Evolutionary conservation across 2,797 vertebrate genomes (phyloP).

Genomic region (Bradypodion pumilum): DNA sequence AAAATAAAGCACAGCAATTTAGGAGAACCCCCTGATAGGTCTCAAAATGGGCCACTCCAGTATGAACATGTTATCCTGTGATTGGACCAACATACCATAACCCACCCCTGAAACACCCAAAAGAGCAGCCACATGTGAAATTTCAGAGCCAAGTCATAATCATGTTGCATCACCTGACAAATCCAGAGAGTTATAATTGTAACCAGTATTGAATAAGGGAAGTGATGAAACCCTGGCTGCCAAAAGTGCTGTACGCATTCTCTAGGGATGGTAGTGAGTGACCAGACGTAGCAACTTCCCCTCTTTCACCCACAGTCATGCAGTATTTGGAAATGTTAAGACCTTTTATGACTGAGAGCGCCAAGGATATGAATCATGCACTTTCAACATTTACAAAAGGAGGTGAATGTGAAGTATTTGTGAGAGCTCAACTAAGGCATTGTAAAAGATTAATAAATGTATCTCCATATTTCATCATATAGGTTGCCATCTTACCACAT

Average conservation of each 20-base stretch:
- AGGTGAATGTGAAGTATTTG: neutral
- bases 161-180: neutral
- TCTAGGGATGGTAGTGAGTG: neutral
- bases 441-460: neutral
- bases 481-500: no score
- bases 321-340: neutral
- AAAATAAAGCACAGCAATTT: no score
- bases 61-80: no score
- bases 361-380: neutral
- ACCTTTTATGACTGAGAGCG: neutral
- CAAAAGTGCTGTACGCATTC: neutral
- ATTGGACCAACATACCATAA: no score
- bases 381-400: neutral
- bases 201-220: neutral
- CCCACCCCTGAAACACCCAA: no score
- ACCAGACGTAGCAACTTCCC: neutral
- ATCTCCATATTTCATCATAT: no score
- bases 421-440: neutral
- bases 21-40: no score
- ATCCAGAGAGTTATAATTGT: neutral
- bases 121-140: no score
- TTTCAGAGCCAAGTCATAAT: neutral
- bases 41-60: no score
- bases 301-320: neutral
- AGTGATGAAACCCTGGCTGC: neutral